These are phyloP conservation scores for Xenotilapia leptura DNA, from an alignment of 2,113 vertebrate genomes.

Conservation along the genomic window DNA sequence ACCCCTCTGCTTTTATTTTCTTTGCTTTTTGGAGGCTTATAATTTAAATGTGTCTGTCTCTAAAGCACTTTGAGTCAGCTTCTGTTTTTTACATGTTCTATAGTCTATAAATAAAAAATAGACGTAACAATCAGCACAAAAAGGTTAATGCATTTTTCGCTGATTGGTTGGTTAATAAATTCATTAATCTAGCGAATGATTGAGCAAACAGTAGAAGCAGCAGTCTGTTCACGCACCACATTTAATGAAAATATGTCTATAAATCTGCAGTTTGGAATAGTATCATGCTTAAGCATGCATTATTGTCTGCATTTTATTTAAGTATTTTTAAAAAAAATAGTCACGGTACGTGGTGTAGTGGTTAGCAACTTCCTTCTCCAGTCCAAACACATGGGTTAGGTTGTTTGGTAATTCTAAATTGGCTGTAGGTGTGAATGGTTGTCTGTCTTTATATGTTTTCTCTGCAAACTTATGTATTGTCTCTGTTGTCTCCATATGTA, in stretches of 20 bases:
- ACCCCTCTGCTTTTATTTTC: background rate
- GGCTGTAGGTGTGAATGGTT: background rate
- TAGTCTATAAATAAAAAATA: background rate
- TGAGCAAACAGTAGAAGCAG: background rate
- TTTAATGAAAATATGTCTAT: background rate
- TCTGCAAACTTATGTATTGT: background rate
- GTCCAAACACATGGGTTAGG: background rate
- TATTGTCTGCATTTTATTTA: background rate
- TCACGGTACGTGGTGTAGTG: background rate
- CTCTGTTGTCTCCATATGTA: background rate
- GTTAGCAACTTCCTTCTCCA: background rate
- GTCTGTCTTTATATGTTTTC: background rate
- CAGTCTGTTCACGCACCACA: background rate
- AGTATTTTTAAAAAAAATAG: background rate
- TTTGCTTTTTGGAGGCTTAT: fast-evolving
- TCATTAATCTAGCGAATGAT: background rate
- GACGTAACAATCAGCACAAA: background rate
- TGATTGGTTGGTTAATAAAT: background rate
- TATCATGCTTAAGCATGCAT: background rate
- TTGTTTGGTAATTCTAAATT: background rate
- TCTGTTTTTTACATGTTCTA: background rate
- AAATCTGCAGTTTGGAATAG: background rate
- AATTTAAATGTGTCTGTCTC: background rate
- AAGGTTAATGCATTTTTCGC: background rate
- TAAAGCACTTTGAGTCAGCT: background rate